Evolutionary conservation across 2,888 invertebrate genomes (phyloP).

Genomic region (Lithosia quadra): DNA sequence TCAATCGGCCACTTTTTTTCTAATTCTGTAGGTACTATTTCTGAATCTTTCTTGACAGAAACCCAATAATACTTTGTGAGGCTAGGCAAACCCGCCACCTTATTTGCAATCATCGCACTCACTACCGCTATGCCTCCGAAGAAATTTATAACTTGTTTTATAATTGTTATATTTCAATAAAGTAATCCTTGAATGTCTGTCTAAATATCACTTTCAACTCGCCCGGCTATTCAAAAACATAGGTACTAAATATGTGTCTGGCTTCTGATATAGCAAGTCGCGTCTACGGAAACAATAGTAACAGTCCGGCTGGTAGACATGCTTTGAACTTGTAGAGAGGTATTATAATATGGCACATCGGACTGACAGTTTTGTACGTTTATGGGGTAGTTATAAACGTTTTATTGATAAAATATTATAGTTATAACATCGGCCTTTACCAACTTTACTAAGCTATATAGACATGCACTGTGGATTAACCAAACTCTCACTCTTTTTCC

Average conservation of each 20-base stretch:
- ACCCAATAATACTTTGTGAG: background rate
- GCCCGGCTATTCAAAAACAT: background rate
- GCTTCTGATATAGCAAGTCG: background rate
- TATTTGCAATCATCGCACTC: background rate
- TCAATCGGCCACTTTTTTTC: background rate
- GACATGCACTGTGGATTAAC: no score
- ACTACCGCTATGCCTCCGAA: background rate
- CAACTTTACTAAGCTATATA: no score
- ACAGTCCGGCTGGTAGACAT: no score
- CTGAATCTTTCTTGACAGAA: background rate
- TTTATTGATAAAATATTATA: background rate
- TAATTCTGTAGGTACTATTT: background rate
- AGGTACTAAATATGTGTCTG: no score
- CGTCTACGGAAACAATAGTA: background rate
- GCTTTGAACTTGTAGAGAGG: no score
- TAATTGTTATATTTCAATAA: no score
- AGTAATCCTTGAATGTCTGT: background rate
- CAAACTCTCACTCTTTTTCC: no score
- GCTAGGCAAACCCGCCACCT: background rate
- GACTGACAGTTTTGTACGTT: background rate
- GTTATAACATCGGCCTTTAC: background rate
- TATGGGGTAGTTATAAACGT: background rate
- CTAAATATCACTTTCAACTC: conserved; percentile 9
- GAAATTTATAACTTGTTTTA: no score
- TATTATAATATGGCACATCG: background rate